Evolutionary conservation across 2,888 invertebrate species (phyloP), one percentile per base, ranked within the genome.

Genomic region (Lithophane leautieri): DNA sequence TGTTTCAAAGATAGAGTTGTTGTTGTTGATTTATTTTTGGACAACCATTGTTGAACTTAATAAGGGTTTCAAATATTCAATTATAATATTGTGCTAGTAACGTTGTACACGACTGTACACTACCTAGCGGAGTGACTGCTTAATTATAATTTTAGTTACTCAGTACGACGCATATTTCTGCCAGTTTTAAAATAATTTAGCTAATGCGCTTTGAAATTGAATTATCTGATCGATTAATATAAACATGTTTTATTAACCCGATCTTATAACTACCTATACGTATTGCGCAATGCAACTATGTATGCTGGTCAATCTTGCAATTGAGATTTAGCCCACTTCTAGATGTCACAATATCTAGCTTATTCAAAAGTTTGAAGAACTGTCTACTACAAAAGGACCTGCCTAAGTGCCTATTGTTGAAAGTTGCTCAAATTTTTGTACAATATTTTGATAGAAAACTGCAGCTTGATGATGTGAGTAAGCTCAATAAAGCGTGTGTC

Each of bases 1-100:
- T 95, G 95, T 95, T 95, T 94, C 94, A 93, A 92, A 96, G 96
- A 96, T 96, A 96, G 94, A 96, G 95, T 94, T 95, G 96, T 95
- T 94, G 92, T 91, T 92, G 89, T 92, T 95, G 95, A 95, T 96
- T 96, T 95, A 95, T 95, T 95, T 95, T 95, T 94, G 95, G 94
- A 93, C 92, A 94, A 92, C 91, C 92, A 92, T 93, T 92, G 93
- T 94, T 93, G 90, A 93, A 94, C 93, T 94, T 94, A 93, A 93
- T 93, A 92, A 88, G 87, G 87, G 85, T 78, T 77, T 75, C 90
- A 90, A 90, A 91, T 91, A 92, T 89, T 91, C 88, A 89, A 88
- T 90, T 90, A 89, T 90, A 86, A 89, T 90, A 76, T 74, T 86
- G 63, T 83, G 63, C 71, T 83, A 83, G 83, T 66, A 70, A 50